phyloP scores from a whole-genome alignment of 2,797 vertebrate species.

The Ptychobarbus kaznakovi region DNA sequence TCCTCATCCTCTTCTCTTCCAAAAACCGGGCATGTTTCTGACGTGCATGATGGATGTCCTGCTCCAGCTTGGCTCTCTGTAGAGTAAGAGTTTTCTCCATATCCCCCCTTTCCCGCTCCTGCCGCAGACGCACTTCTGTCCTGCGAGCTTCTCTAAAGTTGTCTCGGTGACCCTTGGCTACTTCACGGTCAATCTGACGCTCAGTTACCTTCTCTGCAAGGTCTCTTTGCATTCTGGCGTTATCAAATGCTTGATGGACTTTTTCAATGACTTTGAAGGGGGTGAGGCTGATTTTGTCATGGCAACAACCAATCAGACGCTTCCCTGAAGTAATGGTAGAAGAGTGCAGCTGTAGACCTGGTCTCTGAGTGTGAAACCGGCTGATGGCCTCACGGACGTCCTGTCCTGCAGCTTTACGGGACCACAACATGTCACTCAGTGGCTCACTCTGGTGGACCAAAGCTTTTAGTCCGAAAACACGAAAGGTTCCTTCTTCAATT shows the following conservation, averaged over 20 bases:
- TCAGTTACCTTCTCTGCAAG: constrained; percentile 47
- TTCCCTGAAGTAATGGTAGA: constrained; percentile 38
- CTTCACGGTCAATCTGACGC: constrained; percentile 41
- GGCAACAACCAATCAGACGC: constrained; percentile 42
- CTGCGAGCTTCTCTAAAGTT: constrained; percentile 53
- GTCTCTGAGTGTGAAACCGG: constrained; percentile 45
- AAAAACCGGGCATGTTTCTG: constrained; percentile 64
- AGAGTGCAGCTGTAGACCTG: background rate
- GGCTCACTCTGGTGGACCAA: constrained; percentile 55
- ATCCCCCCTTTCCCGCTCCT: constrained; percentile 57
- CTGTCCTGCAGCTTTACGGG: constrained; percentile 55
- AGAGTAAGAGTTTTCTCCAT: constrained; percentile 52
- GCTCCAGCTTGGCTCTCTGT: constrained; percentile 44
- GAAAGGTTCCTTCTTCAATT: constrained; percentile 51
- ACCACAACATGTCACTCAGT: constrained; percentile 48
- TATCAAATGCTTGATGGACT: constrained; percentile 57
- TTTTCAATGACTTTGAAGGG: constrained; percentile 65
- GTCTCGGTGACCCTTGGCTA: background rate
- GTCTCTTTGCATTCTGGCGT: constrained; percentile 29
- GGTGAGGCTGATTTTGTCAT: constrained; percentile 57
- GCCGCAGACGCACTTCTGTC: background rate
- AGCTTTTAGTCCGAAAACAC: constrained; percentile 63
- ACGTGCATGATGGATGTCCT: constrained; percentile 60
- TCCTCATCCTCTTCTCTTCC: constrained; percentile 61
- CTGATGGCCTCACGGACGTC: constrained; percentile 47